Evolutionary conservation across 2,797 vertebrate species (phyloP), one percentile per base, ranked within the genome.

Genomic region (Urosaurus nigricauda): DNA sequence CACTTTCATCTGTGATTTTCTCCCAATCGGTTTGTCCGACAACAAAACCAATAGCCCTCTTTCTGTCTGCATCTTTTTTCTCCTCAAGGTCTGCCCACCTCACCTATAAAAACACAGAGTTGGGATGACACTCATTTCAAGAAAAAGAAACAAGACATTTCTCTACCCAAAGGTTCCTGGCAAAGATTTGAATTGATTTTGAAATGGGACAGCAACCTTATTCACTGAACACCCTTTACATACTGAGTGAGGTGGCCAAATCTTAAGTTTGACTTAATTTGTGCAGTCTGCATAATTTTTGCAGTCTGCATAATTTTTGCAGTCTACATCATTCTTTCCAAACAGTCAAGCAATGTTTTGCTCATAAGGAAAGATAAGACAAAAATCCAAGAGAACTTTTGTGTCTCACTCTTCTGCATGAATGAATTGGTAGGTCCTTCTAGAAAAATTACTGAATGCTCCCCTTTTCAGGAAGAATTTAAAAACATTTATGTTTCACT

Each of bases 21-120:
- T 99, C 99, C 99, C 99, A 99, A 88, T 99, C 99, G 0, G 99
- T 99, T 92, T 99, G 99, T 96, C 99, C 99, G 94, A 99, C 99
- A 90, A 99, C 98, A 97, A 99, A 99, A 93, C 99, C 99, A 56
- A 99, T 99, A 37, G 99, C 99, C 51, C 99, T 98, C 95, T 99
- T 99, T 91, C 99, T 96, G 95, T 99, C 99, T 5, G 98, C 98
- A 24, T 99, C 98, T 94, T 99, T 99, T 96, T 99, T 98, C 95
- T 99, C 99, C 97, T 99, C 99, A 26, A 99, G 98, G 95, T 99
- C 99, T 58, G 99, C 99, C 99, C 99, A 99, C 90, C 99, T 98
- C 90, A 99, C 99, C 99, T 99, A 96, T 0, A 90, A 96, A 86
- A 97, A 94, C 65, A 95, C 1, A 89, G 51, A 47, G 83, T 96